A percentile compares a stretch with the other conserved stretches of the same genome.
Evolutionary conservation across 2,797 vertebrate species (phyloP).

Genomic region (Columba guinea): DNA sequence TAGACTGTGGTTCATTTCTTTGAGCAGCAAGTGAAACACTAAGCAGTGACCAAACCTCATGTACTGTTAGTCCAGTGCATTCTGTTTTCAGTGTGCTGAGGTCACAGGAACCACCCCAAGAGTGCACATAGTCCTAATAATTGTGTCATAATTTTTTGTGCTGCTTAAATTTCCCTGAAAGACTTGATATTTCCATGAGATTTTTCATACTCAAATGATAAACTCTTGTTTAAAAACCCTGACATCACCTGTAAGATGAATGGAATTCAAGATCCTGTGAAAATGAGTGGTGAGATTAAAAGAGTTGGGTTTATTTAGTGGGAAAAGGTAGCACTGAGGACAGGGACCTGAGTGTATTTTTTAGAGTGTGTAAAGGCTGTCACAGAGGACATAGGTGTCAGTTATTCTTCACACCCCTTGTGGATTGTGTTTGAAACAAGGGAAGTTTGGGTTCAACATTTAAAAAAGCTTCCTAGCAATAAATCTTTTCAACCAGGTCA

Average conservation of each 20-base stretch:
- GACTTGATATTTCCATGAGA: neutral
- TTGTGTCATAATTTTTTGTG: neutral
- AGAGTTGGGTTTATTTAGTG: neutral
- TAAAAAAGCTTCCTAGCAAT: neutral
- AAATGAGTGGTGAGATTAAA: neutral
- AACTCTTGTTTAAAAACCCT: neutral
- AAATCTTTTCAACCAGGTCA: neutral
- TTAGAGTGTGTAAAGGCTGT: neutral
- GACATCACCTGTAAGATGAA: neutral
- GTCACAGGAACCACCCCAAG: neutral
- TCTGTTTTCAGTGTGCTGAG: neutral
- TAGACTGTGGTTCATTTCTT: neutral
- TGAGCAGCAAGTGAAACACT: neutral
- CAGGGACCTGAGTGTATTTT: neutral
- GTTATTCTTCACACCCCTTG: neutral
- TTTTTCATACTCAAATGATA: neutral
- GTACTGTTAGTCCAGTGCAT: neutral
- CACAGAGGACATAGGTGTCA: neutral
- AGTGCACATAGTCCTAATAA: neutral
- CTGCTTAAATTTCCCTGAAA: neutral
- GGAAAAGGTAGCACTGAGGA: neutral
- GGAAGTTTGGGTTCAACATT: neutral
- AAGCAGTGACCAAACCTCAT: neutral
- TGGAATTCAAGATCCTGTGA: neutral
- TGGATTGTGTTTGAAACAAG: neutral